Percentiles rank a stretch among this genome's conserved stretches.
Evolutionary conservation across 2,888 invertebrate species (phyloP).

Genomic region (Patella caerulea): DNA sequence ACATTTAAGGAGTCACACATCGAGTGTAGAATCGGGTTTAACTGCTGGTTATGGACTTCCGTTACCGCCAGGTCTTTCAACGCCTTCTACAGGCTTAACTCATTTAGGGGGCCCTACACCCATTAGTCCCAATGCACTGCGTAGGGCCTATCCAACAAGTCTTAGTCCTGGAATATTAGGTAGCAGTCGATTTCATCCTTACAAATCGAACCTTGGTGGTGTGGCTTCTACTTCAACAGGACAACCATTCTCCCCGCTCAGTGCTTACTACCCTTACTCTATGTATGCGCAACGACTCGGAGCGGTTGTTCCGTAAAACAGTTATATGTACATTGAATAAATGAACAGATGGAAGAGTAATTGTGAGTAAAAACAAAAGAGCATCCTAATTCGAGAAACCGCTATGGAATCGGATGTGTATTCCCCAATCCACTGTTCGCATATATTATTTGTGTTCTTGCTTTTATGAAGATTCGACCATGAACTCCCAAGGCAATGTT

Average conservation of each 20-base stretch:
- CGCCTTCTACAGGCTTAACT: constrained; percentile 31
- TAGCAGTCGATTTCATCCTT: constrained; percentile 92
- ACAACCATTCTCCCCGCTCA: constrained; percentile 78
- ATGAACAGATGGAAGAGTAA: too few relatives aligned
- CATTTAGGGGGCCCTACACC: constrained; percentile 26
- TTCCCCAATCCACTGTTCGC: constrained; percentile 28
- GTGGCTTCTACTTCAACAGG: constrained; percentile 72
- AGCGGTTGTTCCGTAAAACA: constrained; percentile 47
- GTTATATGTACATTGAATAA: too few relatives aligned
- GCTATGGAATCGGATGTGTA: too few relatives aligned
- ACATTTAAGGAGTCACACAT: constrained; percentile 91
- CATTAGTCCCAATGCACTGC: constrained; percentile 79
- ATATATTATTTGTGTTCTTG: too few relatives aligned
- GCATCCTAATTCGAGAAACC: too few relatives aligned
- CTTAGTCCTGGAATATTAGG: constrained; percentile 79
- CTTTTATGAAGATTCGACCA: too few relatives aligned
- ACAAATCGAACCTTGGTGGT: constrained; percentile 79
- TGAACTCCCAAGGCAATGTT: too few relatives aligned
- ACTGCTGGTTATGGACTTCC: constrained; percentile 60
- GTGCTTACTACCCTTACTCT: constrained; percentile 84
- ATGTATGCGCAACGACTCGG: constrained; percentile 80
- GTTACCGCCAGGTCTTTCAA: constrained; percentile 44
- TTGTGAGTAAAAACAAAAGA: too few relatives aligned
- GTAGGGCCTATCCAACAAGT: constrained; percentile 87
- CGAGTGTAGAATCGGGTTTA: constrained; percentile 51